Conservation (phyloP, 2,797 vertebrate species). For the Lagocephalus sceleratus region DNA sequence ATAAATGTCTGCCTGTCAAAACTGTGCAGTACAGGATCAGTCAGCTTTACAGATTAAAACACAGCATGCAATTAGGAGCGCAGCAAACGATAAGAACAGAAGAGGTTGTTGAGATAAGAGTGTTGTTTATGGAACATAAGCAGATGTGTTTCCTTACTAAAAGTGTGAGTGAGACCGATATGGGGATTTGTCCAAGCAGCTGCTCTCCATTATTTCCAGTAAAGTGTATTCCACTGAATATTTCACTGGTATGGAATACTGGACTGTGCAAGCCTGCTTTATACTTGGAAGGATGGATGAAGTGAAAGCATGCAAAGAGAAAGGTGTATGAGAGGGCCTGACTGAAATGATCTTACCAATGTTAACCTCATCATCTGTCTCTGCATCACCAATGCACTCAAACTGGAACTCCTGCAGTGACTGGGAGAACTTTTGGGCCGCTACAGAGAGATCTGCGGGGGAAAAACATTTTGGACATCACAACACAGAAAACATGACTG, state of each 20-base stretch:
- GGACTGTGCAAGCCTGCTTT: too few relatives aligned
- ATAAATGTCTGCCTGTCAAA: too few relatives aligned
- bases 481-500: constrained; percentile 3
- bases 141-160: too few relatives aligned
- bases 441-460: constrained; percentile 88
- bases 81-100: constrained; percentile 44
- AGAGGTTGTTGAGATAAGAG: constrained; percentile 29
- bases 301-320: constrained; percentile 48
- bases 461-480: constrained; percentile 22
- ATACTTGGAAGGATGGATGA: too few relatives aligned
- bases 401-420: constrained; percentile 98
- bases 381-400: constrained; percentile 96
- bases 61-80: not conserved
- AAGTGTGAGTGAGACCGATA: too few relatives aligned
- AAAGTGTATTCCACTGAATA: too few relatives aligned
- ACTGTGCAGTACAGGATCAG: too few relatives aligned
- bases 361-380: constrained; percentile 98
- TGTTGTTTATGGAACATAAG: too few relatives aligned
- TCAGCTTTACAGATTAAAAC: too few relatives aligned
- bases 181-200: too few relatives aligned
- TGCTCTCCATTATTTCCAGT: too few relatives aligned
- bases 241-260: too few relatives aligned
- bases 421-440: constrained; percentile 96
- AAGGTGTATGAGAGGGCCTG: constrained; percentile 36
- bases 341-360: constrained; percentile 85